phyloP scores from a whole-genome alignment of 2,797 vertebrate species.

The Periophthalmus magnuspinnatus region DNA sequence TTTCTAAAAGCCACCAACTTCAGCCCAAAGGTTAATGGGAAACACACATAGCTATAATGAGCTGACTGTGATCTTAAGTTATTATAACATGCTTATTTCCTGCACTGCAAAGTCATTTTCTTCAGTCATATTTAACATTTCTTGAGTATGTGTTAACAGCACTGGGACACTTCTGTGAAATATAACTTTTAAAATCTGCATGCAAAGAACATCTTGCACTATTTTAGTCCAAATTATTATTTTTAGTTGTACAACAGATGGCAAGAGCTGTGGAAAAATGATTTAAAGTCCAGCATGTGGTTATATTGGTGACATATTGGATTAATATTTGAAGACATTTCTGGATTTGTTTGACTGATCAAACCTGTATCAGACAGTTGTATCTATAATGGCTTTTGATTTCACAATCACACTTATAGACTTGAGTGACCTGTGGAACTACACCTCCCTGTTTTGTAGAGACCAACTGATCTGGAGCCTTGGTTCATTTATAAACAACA shows the following conservation, averaged over 20 bases:
- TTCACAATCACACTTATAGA: slow-evolving; percentile 2
- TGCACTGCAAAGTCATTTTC: not conserved
- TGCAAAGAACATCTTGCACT: slow-evolving; percentile 7
- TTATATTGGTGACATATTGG: not conserved
- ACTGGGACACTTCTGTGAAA: too few relatives aligned
- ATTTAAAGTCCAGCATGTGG: not conserved
- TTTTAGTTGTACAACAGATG: not conserved
- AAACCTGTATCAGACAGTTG: not conserved
- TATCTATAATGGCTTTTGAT: slow-evolving; percentile 6
- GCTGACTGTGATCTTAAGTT: slow-evolving; percentile 11
- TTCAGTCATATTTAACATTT: not conserved
- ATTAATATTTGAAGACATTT: not conserved
- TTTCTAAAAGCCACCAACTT: slow-evolving; percentile 11
- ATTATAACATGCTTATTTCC: not conserved
- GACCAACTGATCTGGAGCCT: slow-evolving; percentile 33
- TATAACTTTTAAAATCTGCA: not conserved
- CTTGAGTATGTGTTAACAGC: not conserved
- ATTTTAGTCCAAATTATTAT: slow-evolving; percentile 3
- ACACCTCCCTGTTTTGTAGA: slow-evolving; percentile 48
- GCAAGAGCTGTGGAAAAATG: not conserved
- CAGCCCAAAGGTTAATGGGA: slow-evolving; percentile 34
- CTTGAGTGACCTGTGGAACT: slow-evolving; percentile 10
- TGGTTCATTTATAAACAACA: slow-evolving; percentile 39
- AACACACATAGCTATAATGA: slow-evolving; percentile 20
- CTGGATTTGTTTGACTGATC: not conserved